These are phyloP conservation scores for Hipparchia semele DNA, from an alignment of 2,888 invertebrate genomes.

Conservation along the genomic window DNA sequence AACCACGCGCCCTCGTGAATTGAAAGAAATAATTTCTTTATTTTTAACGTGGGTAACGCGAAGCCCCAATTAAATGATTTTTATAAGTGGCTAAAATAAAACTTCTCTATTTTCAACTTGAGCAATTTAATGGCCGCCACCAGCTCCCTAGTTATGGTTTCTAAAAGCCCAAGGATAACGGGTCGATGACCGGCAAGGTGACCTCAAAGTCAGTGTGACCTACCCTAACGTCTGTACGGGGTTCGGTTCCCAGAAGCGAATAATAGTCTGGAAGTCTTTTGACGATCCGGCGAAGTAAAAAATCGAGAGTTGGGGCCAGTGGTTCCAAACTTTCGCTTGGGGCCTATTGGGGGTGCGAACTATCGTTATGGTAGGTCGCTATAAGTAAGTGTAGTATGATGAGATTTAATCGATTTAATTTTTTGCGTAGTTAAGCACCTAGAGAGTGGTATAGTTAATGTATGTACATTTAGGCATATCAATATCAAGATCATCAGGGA, in stretches of 20 bases:
- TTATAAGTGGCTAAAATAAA: no score
- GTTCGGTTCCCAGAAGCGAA: conserved; percentile 65
- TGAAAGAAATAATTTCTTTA: no score
- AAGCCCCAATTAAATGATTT: no score
- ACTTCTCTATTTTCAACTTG: no score
- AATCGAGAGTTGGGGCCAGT: conserved; percentile 10
- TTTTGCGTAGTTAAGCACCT: no score
- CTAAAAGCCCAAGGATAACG: conserved; percentile 43
- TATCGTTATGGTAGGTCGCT: not conserved
- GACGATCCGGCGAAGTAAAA: conserved; percentile 28
- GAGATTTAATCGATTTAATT: no score
- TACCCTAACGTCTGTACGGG: conserved; percentile 62
- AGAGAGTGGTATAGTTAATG: no score
- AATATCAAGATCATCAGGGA: no score
- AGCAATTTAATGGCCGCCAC: not conserved
- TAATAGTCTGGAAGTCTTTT: conserved; percentile 55
- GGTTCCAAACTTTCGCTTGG: not conserved
- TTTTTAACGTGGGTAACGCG: no score
- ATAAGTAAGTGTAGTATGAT: not conserved
- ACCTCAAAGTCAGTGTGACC: conserved; percentile 70
- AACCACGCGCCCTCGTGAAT: no score
- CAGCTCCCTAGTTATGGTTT: conserved; percentile 26
- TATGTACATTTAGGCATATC: no score
- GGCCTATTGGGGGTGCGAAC: not conserved
- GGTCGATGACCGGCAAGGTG: conserved; percentile 73